A percentile compares a stretch with the other conserved stretches of the same genome.
phyloP scores from a whole-genome alignment of 92 coral and sea anemone species.

The Zoanthus solanderi region DNA sequence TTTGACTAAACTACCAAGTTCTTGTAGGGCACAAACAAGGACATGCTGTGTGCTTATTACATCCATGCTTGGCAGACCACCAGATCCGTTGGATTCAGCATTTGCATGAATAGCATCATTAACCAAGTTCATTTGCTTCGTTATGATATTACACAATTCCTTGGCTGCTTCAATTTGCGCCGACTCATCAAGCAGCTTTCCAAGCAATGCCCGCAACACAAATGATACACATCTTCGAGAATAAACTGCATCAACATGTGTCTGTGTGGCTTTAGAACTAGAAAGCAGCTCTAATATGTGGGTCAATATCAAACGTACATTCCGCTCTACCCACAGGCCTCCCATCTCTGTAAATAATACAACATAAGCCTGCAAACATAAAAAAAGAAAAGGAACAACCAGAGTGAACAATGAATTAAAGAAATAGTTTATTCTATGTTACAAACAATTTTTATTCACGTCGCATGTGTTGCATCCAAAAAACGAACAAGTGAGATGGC shows the following conservation, averaged over 20 bases:
- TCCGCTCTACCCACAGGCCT: conserved; percentile 93
- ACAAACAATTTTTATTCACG: too few species aligned
- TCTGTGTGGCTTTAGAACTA: conserved; percentile 95
- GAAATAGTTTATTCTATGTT: not conserved
- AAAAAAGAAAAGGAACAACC: not conserved
- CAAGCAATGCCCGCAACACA: conserved; percentile 88
- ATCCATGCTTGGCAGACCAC: conserved; percentile 81
- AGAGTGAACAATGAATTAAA: not conserved
- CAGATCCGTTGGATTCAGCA: conserved; percentile 58
- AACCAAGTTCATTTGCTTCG: conserved; percentile 90
- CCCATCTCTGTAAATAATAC: conserved; percentile 96
- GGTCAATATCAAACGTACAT: conserved; percentile 82
- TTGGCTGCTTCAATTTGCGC: conserved; percentile 98
- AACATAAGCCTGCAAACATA: conserved; percentile 82
- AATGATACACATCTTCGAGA: conserved; percentile 96
- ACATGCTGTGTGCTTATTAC: conserved; percentile 95
- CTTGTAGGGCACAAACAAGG: conserved; percentile 95
- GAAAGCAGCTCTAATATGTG: conserved; percentile 94
- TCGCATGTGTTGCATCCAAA: too few species aligned
- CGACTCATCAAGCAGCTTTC: conserved; percentile 92
- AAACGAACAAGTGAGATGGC: too few species aligned
- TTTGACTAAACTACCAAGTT: conserved; percentile 91
- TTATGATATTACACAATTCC: conserved; percentile 85
- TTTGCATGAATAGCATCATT: conserved; percentile 76
- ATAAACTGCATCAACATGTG: conserved; percentile 98